Evolutionary conservation across 1,140 invertebrate species (phyloP).

Genomic region (Sinella curviseta): DNA sequence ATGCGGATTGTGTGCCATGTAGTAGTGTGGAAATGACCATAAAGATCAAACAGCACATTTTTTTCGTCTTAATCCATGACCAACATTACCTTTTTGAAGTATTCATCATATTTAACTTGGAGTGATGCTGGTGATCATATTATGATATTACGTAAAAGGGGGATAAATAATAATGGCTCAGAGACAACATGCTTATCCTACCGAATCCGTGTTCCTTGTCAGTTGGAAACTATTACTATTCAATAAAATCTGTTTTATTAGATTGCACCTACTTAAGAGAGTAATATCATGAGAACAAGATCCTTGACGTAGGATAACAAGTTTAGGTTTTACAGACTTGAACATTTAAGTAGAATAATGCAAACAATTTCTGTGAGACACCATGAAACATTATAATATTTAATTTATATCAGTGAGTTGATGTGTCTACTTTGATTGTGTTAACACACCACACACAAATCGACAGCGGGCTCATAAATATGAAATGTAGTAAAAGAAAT

Average conservation of each 20-base stretch:
- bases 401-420: no score
- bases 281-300: background rate
- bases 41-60: background rate
- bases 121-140: background rate
- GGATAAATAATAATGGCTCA: background rate
- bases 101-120: background rate
- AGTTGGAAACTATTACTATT: background rate
- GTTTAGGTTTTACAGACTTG: background rate
- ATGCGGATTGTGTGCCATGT: background rate
- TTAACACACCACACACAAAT: background rate
- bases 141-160: background rate
- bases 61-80: background rate
- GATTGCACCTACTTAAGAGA: slow-evolving; percentile 6
- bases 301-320: slow-evolving; percentile 2
- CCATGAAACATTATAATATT: no score
- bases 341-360: no score
- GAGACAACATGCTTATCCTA: background rate
- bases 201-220: slow-evolving; percentile 15
- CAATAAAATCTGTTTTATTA: slow-evolving; percentile 9
- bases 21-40: background rate
- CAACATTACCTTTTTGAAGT: background rate
- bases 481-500: background rate
- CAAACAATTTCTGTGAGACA: no score
- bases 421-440: no score
- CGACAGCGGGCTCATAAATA: no score